Evolutionary conservation across 2,888 invertebrate species (phyloP).

Genomic region (Taphrorychus bicolor): DNA sequence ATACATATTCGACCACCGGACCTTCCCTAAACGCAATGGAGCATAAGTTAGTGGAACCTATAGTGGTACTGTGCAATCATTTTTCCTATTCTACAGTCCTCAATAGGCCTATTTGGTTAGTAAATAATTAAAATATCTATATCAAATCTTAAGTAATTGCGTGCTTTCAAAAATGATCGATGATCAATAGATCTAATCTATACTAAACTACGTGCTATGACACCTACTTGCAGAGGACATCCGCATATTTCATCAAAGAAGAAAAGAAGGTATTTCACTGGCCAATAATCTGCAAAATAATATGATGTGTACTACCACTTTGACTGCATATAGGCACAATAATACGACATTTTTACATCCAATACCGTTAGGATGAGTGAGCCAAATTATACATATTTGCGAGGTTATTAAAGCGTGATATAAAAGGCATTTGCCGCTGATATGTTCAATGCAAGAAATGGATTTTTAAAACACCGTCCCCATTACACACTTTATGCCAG

Average conservation of each 20-base stretch:
- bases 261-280: not conserved
- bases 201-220: not conserved
- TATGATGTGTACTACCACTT: not conserved
- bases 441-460: conserved; percentile 16
- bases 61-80: too few relatives aligned
- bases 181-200: not conserved
- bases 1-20: too few relatives aligned
- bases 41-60: too few relatives aligned
- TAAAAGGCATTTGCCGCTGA: conserved; percentile 11
- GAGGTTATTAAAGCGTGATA: conserved; percentile 56
- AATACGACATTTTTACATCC: conserved; percentile 46
- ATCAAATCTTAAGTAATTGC: too few relatives aligned
- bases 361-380: conserved; percentile 53
- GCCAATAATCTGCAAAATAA: not conserved
- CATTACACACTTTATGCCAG: conserved; percentile 19
- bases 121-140: too few relatives aligned
- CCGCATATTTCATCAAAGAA: not conserved
- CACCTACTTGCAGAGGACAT: not conserved
- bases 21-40: too few relatives aligned
- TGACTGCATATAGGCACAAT: conserved; percentile 1
- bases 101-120: too few relatives aligned
- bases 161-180: not conserved
- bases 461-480: conserved; percentile 31
- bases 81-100: too few relatives aligned
- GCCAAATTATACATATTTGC: conserved; percentile 58